Evolutionary conservation across 2,113 vertebrate species (phyloP).

Genomic region (Lethenteron reissneri): DNA sequence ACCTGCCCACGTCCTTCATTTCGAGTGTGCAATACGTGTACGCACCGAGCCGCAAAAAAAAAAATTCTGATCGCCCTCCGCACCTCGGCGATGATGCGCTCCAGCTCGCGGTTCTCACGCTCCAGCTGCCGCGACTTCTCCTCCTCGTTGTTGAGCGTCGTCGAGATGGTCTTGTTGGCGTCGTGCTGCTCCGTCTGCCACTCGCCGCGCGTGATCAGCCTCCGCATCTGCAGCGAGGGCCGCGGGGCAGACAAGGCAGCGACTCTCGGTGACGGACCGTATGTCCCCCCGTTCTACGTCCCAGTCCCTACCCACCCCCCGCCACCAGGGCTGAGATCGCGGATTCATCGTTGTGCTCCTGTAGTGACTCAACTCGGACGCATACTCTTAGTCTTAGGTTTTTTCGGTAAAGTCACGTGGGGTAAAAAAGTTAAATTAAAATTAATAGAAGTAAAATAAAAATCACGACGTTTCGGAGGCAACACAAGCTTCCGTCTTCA

Average conservation of each 20-base stretch:
- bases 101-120: constrained; percentile 69
- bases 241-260: constrained; percentile 89
- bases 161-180: constrained; percentile 78
- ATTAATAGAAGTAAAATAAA: too few relatives aligned
- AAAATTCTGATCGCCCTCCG: neutral
- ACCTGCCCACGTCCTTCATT: neutral
- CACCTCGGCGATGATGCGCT: constrained; percentile 84
- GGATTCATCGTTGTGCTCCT: too few relatives aligned
- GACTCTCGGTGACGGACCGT: constrained; percentile 74
- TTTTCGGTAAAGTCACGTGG: too few relatives aligned
- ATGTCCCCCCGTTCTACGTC: constrained; percentile 48
- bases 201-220: constrained; percentile 69
- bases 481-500: too few relatives aligned
- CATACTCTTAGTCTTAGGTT: too few relatives aligned
- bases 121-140: constrained; percentile 76
- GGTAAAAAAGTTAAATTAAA: too few relatives aligned
- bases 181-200: constrained; percentile 95
- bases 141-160: constrained; percentile 88
- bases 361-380: too few relatives aligned
- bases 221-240: constrained; percentile 49
- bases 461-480: too few relatives aligned
- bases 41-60: neutral
- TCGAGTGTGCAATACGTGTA: too few relatives aligned
- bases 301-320: too few relatives aligned
- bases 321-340: too few relatives aligned